Evolutionary conservation across 2,888 invertebrate species (phyloP).

Genomic region (Drosophila quasianomalipes): DNA sequence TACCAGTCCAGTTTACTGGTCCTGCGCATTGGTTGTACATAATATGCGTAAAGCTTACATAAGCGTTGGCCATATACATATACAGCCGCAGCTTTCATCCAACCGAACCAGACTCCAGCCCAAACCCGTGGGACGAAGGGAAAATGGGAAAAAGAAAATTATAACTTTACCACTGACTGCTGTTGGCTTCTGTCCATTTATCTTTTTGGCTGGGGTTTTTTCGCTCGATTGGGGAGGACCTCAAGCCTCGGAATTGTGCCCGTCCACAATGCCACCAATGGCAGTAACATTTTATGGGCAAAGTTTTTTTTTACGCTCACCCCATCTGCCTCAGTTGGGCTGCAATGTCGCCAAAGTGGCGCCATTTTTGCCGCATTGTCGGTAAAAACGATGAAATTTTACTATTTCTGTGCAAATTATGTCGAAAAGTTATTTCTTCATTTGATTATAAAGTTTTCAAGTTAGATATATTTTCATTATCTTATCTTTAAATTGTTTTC

Average conservation of each 20-base stretch:
- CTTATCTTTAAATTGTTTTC: conserved; percentile 25
- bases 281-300: conserved; percentile 82
- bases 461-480: conserved; percentile 19
- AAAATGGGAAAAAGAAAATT: conserved; percentile 53
- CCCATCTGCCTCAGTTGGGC: neutral
- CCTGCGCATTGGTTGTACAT: conserved; percentile 74
- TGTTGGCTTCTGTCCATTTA: conserved; percentile 82
- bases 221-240: conserved; percentile 31
- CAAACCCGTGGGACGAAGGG: conserved; percentile 29
- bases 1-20: conserved; percentile 27
- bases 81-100: conserved; percentile 43
- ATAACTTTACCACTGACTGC: conserved; percentile 69
- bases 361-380: conserved; percentile 84
- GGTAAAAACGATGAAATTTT: conserved; percentile 27
- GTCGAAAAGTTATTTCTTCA: neutral
- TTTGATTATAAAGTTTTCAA: conserved; percentile 5
- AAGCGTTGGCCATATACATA: conserved; percentile 37
- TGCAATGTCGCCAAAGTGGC: conserved; percentile 79
- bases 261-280: conserved; percentile 74
- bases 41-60: conserved; percentile 52
- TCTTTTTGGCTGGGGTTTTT: conserved; percentile 65
- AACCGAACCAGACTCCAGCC: conserved; percentile 58
- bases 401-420: conserved; percentile 11
- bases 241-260: conserved; percentile 42
- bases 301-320: conserved; percentile 62